Evolutionary conservation across 2,888 invertebrate genomes (phyloP).

Genomic region (Polyommatus iphigenia): DNA sequence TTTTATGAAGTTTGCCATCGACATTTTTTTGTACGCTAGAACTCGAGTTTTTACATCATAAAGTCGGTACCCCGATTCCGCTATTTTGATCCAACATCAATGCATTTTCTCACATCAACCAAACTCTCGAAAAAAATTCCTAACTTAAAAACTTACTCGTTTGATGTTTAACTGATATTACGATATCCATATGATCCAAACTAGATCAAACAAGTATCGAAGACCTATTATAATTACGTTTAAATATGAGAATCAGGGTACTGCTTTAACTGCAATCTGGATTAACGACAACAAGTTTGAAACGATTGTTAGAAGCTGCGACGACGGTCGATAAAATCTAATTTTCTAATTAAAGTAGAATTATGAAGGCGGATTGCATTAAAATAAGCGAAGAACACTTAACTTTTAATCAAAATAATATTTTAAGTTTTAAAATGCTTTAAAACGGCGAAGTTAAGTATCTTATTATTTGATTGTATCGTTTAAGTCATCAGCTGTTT

Average conservation of each 20-base stretch:
- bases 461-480: too few relatives aligned
- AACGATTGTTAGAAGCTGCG: neutral
- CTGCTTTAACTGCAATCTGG: slow-evolving; percentile 1
- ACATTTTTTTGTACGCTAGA: neutral
- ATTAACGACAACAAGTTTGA: slow-evolving; percentile 12
- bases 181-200: too few relatives aligned
- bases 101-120: too few relatives aligned
- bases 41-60: neutral
- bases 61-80: neutral
- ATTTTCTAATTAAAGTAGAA: neutral
- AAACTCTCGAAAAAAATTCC: too few relatives aligned
- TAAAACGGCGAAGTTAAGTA: too few relatives aligned
- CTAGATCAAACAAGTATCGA: neutral
- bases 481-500: too few relatives aligned
- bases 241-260: neutral
- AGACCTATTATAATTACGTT: neutral
- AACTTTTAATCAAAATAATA: neutral
- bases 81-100: too few relatives aligned
- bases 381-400: neutral
- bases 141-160: too few relatives aligned
- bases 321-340: neutral
- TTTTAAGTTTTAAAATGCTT: neutral
- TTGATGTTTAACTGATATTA: too few relatives aligned
- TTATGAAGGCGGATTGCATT: neutral
- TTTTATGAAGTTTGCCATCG: slow-evolving; percentile 1